Evolutionary conservation across 2,113 vertebrate species (phyloP).

Genomic region (Actenoides hombroni): DNA sequence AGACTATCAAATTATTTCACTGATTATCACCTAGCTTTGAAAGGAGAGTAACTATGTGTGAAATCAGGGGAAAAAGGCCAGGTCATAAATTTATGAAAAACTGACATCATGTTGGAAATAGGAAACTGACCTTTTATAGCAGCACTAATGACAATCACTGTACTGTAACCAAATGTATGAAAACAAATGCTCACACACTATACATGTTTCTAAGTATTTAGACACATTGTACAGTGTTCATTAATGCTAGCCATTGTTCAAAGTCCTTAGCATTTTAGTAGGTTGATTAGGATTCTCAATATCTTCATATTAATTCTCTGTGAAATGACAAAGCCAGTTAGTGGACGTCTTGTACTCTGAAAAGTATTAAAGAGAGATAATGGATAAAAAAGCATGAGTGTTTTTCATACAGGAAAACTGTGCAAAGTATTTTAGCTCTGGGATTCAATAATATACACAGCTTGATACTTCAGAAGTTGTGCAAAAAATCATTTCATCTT

Average conservation of each 20-base stretch:
- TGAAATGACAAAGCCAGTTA: neutral
- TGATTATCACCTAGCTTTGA: neutral
- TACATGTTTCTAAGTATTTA: neutral
- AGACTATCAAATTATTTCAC: neutral
- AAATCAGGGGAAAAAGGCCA: neutral
- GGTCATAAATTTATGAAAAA: neutral
- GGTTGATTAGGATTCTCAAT: neutral
- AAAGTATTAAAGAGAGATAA: neutral
- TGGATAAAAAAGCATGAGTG: neutral
- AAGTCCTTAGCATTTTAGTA: neutral
- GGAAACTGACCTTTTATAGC: neutral
- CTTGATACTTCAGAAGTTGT: slow-evolving; percentile 13
- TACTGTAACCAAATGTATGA: neutral
- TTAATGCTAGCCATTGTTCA: neutral
- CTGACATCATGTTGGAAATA: neutral
- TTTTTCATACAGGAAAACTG: neutral
- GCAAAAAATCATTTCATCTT: neutral
- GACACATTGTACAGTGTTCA: neutral
- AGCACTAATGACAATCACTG: neutral
- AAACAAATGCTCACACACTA: neutral
- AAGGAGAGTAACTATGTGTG: neutral
- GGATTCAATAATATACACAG: neutral
- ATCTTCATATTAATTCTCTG: neutral
- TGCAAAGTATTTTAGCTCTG: neutral
- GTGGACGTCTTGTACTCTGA: neutral